phyloP scores from a whole-genome alignment of 2,888 invertebrate genomes.

The Petrolisthes cinctipes region DNA sequence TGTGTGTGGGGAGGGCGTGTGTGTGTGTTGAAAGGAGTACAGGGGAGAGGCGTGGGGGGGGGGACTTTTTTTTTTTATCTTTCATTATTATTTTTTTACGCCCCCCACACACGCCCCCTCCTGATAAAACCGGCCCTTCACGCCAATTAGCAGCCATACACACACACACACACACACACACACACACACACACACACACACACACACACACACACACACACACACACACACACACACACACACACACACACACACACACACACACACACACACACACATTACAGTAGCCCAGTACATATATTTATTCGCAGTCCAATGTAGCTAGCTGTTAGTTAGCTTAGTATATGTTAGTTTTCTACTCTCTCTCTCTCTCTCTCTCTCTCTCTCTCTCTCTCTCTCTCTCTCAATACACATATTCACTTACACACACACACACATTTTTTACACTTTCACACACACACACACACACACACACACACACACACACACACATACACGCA shows the following conservation, averaged over 20 bases:
- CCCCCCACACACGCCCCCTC: neutral
- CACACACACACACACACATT: neutral
- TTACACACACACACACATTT: neutral
- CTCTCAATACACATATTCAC: neutral
- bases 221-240: conserved; percentile 1
- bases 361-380: neutral
- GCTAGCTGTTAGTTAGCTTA: neutral
- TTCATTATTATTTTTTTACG: too few relatives aligned
- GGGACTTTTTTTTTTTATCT: too few relatives aligned
- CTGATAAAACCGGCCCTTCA: neutral
- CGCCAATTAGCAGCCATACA: neutral
- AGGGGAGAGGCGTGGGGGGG: too few relatives aligned
- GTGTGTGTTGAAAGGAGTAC: too few relatives aligned
- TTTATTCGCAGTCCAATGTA: neutral
- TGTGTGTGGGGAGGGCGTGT: too few relatives aligned
- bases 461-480: too few relatives aligned
- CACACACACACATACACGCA: neutral
- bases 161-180: conserved; percentile 20
- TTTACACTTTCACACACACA: neutral
- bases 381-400: conserved; percentile 7
- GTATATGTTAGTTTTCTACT: neutral
- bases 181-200: conserved; percentile 6
- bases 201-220: conserved; percentile 1
- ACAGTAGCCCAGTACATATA: neutral
- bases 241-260: conserved; percentile 1